Evolutionary conservation across 2,888 invertebrate species (phyloP), one percentile per base, ranked within the genome.

Genomic region (Acanthosepion esculentum): DNA sequence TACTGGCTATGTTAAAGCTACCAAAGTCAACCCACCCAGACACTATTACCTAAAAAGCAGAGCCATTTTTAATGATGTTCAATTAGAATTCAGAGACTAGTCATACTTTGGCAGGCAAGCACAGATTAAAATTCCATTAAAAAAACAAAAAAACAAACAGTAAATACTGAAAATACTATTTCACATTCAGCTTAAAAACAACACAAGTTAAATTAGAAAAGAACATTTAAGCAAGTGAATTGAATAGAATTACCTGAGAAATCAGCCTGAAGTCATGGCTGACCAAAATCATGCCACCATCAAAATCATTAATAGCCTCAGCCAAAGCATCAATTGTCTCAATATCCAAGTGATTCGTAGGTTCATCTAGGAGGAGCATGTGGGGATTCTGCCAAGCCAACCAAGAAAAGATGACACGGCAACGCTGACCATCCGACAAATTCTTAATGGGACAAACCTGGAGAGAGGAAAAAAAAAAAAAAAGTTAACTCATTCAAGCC

Each of bases 241-340:
- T 29, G 26, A 96, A 23, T 78, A 23, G 26, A 96, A 97, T 96
- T 97, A 99, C 99, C 98, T 99, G 99, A 98, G 99, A 99, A 95
- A 99, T 99, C 94, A 99, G 98, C 97, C 99, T 98, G 98, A 99
- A 99, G 98, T 99, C 99, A 98, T 99, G 99, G 98, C 99, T 99
- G 96, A 99, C 99, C 50, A 99, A 98, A 95, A 99, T 99, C 98
- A 99, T 98, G 96, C 99, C 99, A 93, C 99, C 99, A n/a, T 99
- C 99, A 97, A 99, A 99, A 97, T 99, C 99, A 97, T 99, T 99
- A 96, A 99, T 98, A 53, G 99, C 99, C 96, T 99, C 99, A 1
- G 99, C 99, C 95, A 99, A 98, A 0, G 99, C 99, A 98, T 99
- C 99, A 96, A 99, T 99, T 0, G 99, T 99, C 96, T 98, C 98